These are phyloP conservation scores for Cyclophora albipunctata DNA, from an alignment of 2,888 invertebrate species.

Conservation along the genomic window DNA sequence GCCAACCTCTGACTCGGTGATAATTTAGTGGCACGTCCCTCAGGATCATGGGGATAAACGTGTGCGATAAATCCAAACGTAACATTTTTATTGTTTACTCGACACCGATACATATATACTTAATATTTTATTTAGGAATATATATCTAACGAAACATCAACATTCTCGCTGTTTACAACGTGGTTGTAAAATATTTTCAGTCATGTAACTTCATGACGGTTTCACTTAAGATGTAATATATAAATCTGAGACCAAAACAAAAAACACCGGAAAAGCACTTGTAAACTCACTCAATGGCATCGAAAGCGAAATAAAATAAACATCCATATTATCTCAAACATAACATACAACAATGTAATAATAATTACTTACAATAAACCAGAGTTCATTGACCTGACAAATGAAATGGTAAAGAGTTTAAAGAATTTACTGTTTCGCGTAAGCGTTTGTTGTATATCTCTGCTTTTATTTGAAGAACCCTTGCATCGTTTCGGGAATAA, in stretches of 20 bases:
- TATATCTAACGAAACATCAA: constrained; percentile 27
- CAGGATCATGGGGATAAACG: constrained; percentile 49
- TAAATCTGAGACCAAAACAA: no score
- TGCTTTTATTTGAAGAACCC: constrained; percentile 37
- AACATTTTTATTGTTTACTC: constrained; percentile 38
- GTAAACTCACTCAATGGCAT: no score
- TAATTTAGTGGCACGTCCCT: constrained; percentile 40
- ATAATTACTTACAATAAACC: no score
- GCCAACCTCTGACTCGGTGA: constrained; percentile 25
- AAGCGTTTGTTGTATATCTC: constrained; percentile 14
- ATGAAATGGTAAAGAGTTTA: background rate
- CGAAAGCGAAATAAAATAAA: no score
- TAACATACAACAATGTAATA: no score
- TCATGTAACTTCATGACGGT: no score
- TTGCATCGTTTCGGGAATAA: constrained; percentile 41
- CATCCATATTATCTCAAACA: no score
- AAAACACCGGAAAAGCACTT: no score
- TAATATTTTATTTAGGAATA: constrained; percentile 30
- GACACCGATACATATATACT: constrained; percentile 20
- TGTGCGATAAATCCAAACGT: constrained; percentile 39
- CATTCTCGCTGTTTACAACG: no score
- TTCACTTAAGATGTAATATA: no score
- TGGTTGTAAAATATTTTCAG: no score
- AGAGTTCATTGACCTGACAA: no score
- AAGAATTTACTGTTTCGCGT: constrained; percentile 17